phyloP scores from a whole-genome alignment of 2,888 invertebrate species.

The Prenolepis imparis region DNA sequence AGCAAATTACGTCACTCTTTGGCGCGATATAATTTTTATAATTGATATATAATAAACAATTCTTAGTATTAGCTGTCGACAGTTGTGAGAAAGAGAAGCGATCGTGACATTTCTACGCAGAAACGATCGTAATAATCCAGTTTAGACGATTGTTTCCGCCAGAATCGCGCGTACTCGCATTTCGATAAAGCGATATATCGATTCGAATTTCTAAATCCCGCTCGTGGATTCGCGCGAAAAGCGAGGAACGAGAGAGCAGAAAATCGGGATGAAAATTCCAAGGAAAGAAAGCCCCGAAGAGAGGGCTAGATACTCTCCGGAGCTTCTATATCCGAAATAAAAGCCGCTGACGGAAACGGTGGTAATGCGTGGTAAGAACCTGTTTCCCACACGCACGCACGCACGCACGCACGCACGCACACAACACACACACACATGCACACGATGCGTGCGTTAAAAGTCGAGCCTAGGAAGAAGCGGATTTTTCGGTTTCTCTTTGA shows the following conservation, averaged over 20 bases:
- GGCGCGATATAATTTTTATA: neutral
- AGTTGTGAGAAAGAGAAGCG: constrained; percentile 14
- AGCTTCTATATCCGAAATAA: constrained; percentile 12
- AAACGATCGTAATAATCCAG: constrained; percentile 10
- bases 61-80: neutral
- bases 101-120: neutral
- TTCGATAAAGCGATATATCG: neutral
- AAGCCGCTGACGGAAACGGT: constrained; percentile 44
- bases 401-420: constrained; percentile 44
- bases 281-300: neutral
- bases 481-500: constrained; percentile 48
- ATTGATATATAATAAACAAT: too few species aligned
- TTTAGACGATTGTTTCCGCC: neutral
- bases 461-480: constrained; percentile 72
- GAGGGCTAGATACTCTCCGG: neutral
- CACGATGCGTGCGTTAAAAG: constrained; percentile 70
- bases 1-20: neutral
- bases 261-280: neutral
- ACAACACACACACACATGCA: constrained; percentile 58
- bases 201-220: neutral
- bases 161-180: neutral
- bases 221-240: neutral
- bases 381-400: constrained; percentile 77
- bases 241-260: too few species aligned
- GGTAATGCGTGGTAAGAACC: constrained; percentile 70